Conservation (phyloP, 2,888 invertebrate genomes). For the Ormyrus thymus region DNA sequence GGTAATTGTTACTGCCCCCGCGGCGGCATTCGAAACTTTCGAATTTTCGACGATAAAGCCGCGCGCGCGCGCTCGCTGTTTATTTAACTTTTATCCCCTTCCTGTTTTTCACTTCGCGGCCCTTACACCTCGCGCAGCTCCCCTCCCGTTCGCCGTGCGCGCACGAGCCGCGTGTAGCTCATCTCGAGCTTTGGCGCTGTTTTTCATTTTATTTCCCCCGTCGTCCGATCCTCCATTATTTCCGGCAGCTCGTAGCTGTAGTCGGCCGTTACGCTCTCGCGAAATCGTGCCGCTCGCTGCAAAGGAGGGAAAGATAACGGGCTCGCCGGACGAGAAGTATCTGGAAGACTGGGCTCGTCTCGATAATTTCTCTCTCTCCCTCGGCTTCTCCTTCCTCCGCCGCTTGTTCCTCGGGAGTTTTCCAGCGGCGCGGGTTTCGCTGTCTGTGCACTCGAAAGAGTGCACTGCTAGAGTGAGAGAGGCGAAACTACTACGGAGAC, state of each 20-base stretch:
- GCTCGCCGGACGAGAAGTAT: conserved; percentile 9
- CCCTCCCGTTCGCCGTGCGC: neutral
- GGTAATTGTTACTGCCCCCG: conserved; percentile 59
- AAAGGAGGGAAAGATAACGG: conserved; percentile 24
- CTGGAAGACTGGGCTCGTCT: conserved; percentile 44
- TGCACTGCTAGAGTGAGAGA: neutral
- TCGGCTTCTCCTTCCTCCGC: neutral
- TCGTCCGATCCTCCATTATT: neutral
- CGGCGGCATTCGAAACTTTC: conserved; percentile 32
- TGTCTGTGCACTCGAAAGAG: neutral
- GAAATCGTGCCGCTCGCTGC: conserved; percentile 1
- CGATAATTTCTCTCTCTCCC: conserved; percentile 66
- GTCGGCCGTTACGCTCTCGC: neutral
- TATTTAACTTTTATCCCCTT: conserved; percentile 11
- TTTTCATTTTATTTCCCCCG: neutral
- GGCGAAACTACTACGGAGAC: neutral
- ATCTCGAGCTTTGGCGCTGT: neutral
- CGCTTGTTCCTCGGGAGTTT: neutral
- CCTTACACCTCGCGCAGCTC: neutral
- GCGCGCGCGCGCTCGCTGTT: neutral
- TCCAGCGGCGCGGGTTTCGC: neutral
- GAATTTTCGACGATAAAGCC: conserved; percentile 18
- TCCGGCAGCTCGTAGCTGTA: neutral
- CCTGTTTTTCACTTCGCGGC: conserved; percentile 27
- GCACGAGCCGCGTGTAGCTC: neutral